phyloP scores from a whole-genome alignment of 2,888 invertebrate species.

The Mesorhabditis belari region DNA sequence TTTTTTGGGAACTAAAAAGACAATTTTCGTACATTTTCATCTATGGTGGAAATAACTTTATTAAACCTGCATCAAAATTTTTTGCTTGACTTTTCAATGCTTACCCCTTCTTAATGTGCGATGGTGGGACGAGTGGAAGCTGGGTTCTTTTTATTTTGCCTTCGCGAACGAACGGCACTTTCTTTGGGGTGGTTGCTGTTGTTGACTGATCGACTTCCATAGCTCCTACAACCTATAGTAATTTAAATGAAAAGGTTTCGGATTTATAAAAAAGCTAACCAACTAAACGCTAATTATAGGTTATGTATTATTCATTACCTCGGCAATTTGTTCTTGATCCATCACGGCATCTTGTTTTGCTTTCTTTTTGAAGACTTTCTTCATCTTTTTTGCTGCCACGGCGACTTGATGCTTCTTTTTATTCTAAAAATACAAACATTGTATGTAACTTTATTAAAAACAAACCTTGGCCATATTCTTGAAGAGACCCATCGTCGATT shows the following conservation, averaged over 20 bases:
- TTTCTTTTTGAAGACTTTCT: background rate
- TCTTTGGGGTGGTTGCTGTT: background rate
- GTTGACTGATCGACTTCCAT: background rate
- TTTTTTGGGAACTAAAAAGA: background rate
- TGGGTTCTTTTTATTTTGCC: background rate
- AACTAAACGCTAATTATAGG: too few relatives aligned
- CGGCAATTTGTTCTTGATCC: background rate
- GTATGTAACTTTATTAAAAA: too few relatives aligned
- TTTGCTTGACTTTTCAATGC: background rate
- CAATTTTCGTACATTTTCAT: too few relatives aligned
- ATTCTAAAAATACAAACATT: too few relatives aligned
- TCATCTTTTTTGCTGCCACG: background rate
- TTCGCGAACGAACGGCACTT: background rate
- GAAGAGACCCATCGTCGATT: background rate
- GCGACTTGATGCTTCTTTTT: background rate
- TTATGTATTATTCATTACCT: too few relatives aligned
- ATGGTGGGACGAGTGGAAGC: too few relatives aligned
- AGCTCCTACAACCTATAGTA: background rate
- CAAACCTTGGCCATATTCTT: background rate
- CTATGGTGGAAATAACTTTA: too few relatives aligned
- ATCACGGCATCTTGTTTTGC: background rate
- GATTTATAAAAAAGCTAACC: too few relatives aligned
- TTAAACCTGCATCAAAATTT: too few relatives aligned
- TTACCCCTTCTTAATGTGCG: too few relatives aligned
- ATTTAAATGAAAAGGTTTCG: background rate